Base-by-base conservation (phyloP, 2,113 vertebrate species). In the Erythrocercus mccallii region DNA sequence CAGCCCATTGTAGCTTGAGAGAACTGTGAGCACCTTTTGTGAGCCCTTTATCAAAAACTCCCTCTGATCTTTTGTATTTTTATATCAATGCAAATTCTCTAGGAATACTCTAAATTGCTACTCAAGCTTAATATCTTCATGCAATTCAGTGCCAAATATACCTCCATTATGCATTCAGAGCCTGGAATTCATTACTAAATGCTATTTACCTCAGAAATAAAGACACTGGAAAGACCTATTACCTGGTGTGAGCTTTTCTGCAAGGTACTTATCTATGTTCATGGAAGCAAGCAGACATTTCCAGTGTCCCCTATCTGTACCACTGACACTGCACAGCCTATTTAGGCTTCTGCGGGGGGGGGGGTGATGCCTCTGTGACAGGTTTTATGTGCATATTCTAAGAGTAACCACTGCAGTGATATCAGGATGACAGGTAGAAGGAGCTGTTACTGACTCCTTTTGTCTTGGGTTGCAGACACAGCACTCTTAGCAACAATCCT, bases 191-290 rank as follows among this genome's bases (percentile, higher is more conserved):
- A 82, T 79, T 66, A 62, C n/a, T 66, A 84, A 85, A 61, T 44
- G 66, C 45, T 82, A 86, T 92, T 94, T 73, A 88, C 56, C 85
- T 73, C 22, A 2, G 81, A 94, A 90, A 94, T 60, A 86, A 87
- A 90, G 58, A 70, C 62, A 38, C 42, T 70, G 62, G 27, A 78
- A 94, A 50, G 57, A 77, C 53, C 61, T 74, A 81, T 44, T 69
- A 70, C 51, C 45, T 37, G 16, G 35, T 51, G 38, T 42, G 44
- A 66, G 44, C 37, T 94, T 90, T 91, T 88, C 76, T 78, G 62
- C 68, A 66, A 81, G 60, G 56, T 15, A 58, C 40, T 69, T 83
- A 31, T n/a, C 53, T 81, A 6, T 28, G 58, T 65, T 69, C 69
- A n/a, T 11, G 20, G 18, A 88, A 65, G 76, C 21, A 53, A 90